Conservation (phyloP, 2,797 vertebrate species). For the Muscicapa comitata region DNA sequence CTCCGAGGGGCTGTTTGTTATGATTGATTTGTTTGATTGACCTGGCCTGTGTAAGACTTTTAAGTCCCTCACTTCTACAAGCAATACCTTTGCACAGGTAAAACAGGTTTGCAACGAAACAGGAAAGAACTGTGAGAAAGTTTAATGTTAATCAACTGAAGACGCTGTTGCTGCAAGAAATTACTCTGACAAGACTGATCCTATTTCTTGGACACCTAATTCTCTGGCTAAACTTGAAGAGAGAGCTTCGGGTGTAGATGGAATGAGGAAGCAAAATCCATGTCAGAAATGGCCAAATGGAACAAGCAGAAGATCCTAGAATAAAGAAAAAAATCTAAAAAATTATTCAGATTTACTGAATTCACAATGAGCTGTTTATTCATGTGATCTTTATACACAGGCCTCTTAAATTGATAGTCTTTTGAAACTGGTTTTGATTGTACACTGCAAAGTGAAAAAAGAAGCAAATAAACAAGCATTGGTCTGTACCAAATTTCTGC, state of each 20-base stretch:
- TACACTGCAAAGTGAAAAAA: not conserved
- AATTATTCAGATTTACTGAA: not conserved
- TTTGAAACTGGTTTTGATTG: not conserved
- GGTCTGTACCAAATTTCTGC: not conserved
- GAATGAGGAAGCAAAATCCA: not conserved
- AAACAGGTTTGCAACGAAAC: not conserved
- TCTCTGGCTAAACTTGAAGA: not conserved
- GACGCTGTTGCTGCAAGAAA: not conserved
- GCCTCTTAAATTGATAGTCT: not conserved
- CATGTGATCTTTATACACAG: not conserved
- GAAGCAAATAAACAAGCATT: not conserved
- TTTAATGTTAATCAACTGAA: not conserved
- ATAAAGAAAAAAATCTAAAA: not conserved
- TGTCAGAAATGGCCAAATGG: not conserved
- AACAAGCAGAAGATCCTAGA: not conserved
- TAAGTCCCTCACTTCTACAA: not conserved
- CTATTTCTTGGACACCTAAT: not conserved
- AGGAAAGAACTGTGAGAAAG: not conserved
- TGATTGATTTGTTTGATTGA: not conserved
- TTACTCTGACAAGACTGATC: not conserved
- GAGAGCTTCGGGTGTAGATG: not conserved
- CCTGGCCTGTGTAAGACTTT: not conserved
- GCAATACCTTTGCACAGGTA: not conserved
- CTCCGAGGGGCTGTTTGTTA: not conserved
- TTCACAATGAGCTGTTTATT: not conserved